These are phyloP conservation scores for Epinotia bilunana DNA, from an alignment of 2,888 invertebrate species.

Conservation along the genomic window DNA sequence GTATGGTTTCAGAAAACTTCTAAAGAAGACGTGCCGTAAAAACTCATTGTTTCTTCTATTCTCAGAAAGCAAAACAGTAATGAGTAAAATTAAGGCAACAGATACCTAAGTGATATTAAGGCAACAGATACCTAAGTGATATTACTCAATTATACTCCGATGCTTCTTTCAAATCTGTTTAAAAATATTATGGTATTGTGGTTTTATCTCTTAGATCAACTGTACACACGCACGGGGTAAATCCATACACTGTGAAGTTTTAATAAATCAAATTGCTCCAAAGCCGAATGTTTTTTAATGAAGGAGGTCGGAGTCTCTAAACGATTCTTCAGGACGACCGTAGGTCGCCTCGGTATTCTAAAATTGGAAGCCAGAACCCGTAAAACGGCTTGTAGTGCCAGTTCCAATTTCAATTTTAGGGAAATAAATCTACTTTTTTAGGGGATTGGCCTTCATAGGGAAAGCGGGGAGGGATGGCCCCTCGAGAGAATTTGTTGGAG, in stretches of 20 bases:
- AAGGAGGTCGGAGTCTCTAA: not conserved
- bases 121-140: no score
- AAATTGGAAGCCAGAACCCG: constrained; percentile 4
- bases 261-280: not conserved
- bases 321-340: constrained; percentile 3
- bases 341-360: not conserved
- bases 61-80: no score
- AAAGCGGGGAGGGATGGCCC: constrained; percentile 14
- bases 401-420: constrained; percentile 20
- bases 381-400: constrained; percentile 14
- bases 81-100: no score
- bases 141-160: no score
- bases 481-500: constrained; percentile 19
- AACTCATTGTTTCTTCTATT: no score
- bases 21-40: no score
- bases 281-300: not conserved
- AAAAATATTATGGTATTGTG: no score
- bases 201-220: not conserved
- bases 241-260: not conserved
- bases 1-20: no score
- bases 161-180: no score
- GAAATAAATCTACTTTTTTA: constrained; percentile 20
- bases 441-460: constrained; percentile 16
- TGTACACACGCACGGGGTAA: not conserved
- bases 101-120: no score